These are phyloP conservation scores for Oophaga pumilio DNA, from an alignment of 2,113 vertebrate genomes.

Conservation along the genomic window DNA sequence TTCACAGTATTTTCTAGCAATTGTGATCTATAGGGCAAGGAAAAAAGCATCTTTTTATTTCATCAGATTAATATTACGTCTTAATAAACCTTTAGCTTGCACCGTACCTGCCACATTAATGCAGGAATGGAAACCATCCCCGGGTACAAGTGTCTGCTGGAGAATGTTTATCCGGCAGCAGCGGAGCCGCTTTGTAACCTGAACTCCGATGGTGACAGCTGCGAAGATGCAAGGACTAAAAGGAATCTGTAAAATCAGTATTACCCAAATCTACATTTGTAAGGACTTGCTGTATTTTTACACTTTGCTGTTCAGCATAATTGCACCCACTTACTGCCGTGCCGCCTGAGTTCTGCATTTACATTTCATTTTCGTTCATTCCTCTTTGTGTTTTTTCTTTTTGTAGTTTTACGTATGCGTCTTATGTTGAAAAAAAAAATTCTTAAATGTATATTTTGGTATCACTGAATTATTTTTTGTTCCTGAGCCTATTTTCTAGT, in stretches of 20 bases:
- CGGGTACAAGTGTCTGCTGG: not conserved
- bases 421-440: too few relatives aligned
- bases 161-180: not conserved
- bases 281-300: constrained; percentile 1
- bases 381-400: not conserved
- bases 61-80: not conserved
- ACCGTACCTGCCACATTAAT: not conserved
- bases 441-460: too few relatives aligned
- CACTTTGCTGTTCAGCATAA: constrained; percentile 1
- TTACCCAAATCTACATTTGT: constrained; percentile 24
- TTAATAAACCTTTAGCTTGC: not conserved
- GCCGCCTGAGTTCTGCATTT: not conserved
- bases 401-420: not conserved
- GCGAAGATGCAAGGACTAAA: not conserved
- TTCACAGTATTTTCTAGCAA: too few relatives aligned
- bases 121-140: not conserved
- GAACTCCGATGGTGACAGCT: not conserved
- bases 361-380: not conserved
- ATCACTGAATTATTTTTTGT: too few relatives aligned
- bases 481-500: too few relatives aligned
- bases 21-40: too few relatives aligned
- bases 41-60: not conserved
- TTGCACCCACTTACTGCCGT: not conserved
- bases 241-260: constrained; percentile 6
- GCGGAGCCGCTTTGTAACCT: not conserved